Base-by-base conservation (phyloP, 2,888 invertebrate species). In the Miltochrista miniata region DNA sequence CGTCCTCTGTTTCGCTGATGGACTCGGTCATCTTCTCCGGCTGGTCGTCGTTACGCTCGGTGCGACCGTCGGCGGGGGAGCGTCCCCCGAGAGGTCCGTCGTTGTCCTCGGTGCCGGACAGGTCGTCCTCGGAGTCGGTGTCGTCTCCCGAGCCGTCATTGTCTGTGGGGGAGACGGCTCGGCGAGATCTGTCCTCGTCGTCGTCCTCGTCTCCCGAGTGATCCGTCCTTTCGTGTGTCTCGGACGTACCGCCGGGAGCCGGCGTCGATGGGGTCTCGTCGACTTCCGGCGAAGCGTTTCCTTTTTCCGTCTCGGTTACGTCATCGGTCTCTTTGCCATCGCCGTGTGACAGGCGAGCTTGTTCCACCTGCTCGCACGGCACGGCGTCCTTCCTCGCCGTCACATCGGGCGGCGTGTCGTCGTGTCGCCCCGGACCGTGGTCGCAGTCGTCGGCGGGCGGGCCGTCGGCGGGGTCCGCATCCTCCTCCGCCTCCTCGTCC, bases 1-100 rank as follows among this genome's bases (percentile, higher is more conserved):
- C 95, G 72, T 93, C 94, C 63, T 93, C 93, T 1, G 87, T 87
- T 68, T 94, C 94, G 68, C 94, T 94, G 58, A 94, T 93, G 51
- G 93, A 93, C 75, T 94, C 94, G 0, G 94, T 94, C 92, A 93
- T 92, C 65, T 92, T 92, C 54, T 80, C 83, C 2, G 70, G 77
- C 31, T 80, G 79, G n/a, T 68, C 70, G 4, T 62, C 71, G 48
- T 45, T 64, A 11, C 55, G 57, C 12, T 64, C 63, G 1, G 48
- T 53, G 9, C 60, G 54, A 11, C 47, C 45, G 13, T 38, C 48
- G 1, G 38, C 31, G 0, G 50, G 45, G 7, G 61, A 58, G 8
- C 10, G 41, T 0, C 44, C 42, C 15, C n/a, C 18, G 1, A 41
- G 39, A 12, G 34, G 41, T 12, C 54, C 36, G 7, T 61, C 68